A percentile compares a stretch with the other conserved stretches of the same genome.
These are phyloP conservation scores for Cephalopholis sonnerati DNA, from an alignment of 2,113 vertebrate species.

Conservation along the genomic window DNA sequence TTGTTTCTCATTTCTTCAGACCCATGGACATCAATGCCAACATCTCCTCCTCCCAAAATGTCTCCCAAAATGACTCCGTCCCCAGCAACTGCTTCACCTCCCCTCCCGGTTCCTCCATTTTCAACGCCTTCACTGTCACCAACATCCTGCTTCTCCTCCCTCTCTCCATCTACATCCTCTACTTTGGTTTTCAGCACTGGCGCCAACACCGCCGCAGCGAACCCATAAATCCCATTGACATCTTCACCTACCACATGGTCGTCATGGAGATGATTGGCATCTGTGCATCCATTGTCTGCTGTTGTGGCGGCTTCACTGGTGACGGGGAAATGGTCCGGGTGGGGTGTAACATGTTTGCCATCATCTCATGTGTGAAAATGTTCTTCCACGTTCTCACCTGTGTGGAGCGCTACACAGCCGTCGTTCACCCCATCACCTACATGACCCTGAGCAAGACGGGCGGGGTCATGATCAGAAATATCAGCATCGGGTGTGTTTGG, in stretches of 20 bases:
- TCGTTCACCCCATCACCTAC: conserved; percentile 41
- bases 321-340: accelerated
- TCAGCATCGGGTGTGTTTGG: conserved; percentile 23
- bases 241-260: conserved; percentile 48
- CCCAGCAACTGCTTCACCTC: conserved; percentile 10
- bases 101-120: background rate
- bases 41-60: background rate
- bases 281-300: background rate
- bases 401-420: conserved; percentile 41
- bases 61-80: background rate
- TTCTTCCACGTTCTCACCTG: conserved; percentile 43
- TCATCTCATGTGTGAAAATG: conserved; percentile 22
- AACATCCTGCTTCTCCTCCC: conserved; percentile 44
- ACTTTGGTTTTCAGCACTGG: background rate
- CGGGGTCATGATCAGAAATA: conserved; percentile 15
- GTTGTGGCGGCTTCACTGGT: accelerated
- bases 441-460: background rate
- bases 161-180: conserved; percentile 22
- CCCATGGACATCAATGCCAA: background rate
- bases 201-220: too few relatives aligned
- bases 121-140: conserved; percentile 3
- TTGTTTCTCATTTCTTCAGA: background rate
- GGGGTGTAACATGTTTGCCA: conserved; percentile 14
- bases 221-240: background rate
- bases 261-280: conserved; percentile 23